Evolutionary conservation across 2,113 vertebrate genomes (phyloP), one percentile per base, ranked within the genome.

Genomic region (Engystomops pustulosus): DNA sequence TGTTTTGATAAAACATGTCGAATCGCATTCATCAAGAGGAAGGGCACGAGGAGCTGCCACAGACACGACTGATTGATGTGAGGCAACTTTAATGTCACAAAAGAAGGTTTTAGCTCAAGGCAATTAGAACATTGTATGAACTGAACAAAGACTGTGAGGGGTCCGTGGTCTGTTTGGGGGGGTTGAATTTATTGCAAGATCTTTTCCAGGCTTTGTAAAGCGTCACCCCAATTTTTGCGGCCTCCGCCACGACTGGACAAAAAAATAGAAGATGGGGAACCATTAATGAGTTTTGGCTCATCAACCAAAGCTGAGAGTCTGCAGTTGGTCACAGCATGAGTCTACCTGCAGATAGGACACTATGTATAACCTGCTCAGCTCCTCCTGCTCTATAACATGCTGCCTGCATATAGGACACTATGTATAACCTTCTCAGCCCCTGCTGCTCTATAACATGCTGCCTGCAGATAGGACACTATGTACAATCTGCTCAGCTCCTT

Each of bases 121-220:
- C 70, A 76, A 76, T 83, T 67, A 83, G 69, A 76, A 65, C 30
- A 67, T 51, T 76, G 75, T 65, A 60, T 67, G 76, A 83, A 83
- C 67, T 12, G 25, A 17, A 60, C 36, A 79, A 41, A 38, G 70
- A 47, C 70, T 58, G 51, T n/a, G 20, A 23, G 6, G 47, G 49
- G 4, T 27, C 11, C 30, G 20, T 38, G 18, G 41, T 12, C 9
- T 6, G 5, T 38, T 34, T 36, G 20, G 30, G 17, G 18, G 15
- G 25, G 14, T 38, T 58, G 1, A 20, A 18, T 47, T 23, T 23
- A n/a, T 74, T 47, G 27, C 15, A 53, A 32, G 30, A 12, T 36
- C 25, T 2, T 34, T 67, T 17, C 18, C 62, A 34, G 30, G 17
- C 5, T 32, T 17, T 17, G 23, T 60, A 25, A 23, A 25, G n/a